These are phyloP conservation scores for Sander vitreus DNA, from an alignment of 2,113 vertebrate genomes.

Conservation along the genomic window DNA sequence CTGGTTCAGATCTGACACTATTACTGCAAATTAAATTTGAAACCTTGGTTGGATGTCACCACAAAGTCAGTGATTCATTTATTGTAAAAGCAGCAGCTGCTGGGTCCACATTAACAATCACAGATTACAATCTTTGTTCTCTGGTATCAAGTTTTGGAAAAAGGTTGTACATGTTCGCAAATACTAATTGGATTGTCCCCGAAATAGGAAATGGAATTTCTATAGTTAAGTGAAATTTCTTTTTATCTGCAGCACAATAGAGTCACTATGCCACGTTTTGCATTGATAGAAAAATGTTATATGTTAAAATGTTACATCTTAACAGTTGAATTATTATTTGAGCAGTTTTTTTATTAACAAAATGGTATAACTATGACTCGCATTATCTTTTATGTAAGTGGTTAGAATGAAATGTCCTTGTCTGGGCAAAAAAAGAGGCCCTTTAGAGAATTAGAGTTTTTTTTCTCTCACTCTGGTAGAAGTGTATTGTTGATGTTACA, in stretches of 20 bases:
- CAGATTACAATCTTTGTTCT: constrained; percentile 51
- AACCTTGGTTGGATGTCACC: constrained; percentile 15
- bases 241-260: constrained; percentile 52
- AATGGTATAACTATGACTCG: constrained; percentile 5
- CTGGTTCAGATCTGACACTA: constrained; percentile 35
- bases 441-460: neutral
- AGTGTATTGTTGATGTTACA: constrained; percentile 30
- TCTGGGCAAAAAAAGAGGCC: constrained; percentile 10
- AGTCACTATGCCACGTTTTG: constrained; percentile 30
- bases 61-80: constrained; percentile 41
- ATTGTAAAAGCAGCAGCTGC: constrained; percentile 36
- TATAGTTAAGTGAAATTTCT: constrained; percentile 55
- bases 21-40: constrained; percentile 40
- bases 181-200: constrained; percentile 64
- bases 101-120: constrained; percentile 19
- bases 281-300: constrained; percentile 51
- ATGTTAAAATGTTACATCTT: constrained; percentile 32
- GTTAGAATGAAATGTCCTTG: constrained; percentile 6
- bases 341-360: constrained; percentile 45
- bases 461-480: neutral
- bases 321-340: constrained; percentile 46
- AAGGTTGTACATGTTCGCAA: constrained; percentile 55
- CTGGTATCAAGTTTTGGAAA: constrained; percentile 33
- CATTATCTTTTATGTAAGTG: constrained; percentile 30
- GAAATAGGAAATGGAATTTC: constrained; percentile 55